Evolutionary conservation across 2,888 invertebrate species (phyloP).

Genomic region (Acrobasis suavella): DNA sequence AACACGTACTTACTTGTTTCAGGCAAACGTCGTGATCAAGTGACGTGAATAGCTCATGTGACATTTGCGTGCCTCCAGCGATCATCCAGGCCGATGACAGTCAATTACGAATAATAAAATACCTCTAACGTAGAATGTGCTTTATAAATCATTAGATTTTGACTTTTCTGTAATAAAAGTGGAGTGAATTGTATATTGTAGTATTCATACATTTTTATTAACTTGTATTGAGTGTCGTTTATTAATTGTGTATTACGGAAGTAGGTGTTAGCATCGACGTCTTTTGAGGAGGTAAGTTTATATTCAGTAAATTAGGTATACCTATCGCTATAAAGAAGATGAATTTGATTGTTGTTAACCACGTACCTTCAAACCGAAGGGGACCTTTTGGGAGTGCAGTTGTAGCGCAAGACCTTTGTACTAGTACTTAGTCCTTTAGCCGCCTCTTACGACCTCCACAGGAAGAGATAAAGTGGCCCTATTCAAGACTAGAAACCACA

Average conservation of each 20-base stretch:
- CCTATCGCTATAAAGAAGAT: too few species aligned
- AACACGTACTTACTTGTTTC: conserved; percentile 30
- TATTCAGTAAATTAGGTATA: too few species aligned
- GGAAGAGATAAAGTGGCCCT: too few species aligned
- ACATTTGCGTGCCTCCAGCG: conserved; percentile 60
- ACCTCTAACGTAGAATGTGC: conserved; percentile 22
- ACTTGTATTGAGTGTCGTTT: conserved; percentile 29
- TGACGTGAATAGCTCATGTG: conserved; percentile 41
- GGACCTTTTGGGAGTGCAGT: too few species aligned
- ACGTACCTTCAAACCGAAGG: too few species aligned
- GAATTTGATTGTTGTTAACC: too few species aligned
- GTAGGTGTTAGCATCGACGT: conserved; percentile 27
- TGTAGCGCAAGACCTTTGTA: too few species aligned
- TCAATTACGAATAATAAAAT: conserved; percentile 45
- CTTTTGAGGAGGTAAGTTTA: conserved; percentile 29
- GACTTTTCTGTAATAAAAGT: conserved; percentile 17
- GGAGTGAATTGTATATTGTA: conserved; percentile 23
- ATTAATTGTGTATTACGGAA: conserved; percentile 25
- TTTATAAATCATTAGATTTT: conserved; percentile 12
- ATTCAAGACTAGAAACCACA: too few species aligned
- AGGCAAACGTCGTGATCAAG: conserved; percentile 29
- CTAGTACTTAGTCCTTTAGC: too few species aligned
- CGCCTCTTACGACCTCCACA: too few species aligned
- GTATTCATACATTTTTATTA: conserved; percentile 18
- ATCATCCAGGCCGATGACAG: conserved; percentile 48